A percentile compares a stretch with the other conserved stretches of the same genome.
Conservation (phyloP, 2,888 invertebrate genomes). For the Camptogramma bilineatum region DNA sequence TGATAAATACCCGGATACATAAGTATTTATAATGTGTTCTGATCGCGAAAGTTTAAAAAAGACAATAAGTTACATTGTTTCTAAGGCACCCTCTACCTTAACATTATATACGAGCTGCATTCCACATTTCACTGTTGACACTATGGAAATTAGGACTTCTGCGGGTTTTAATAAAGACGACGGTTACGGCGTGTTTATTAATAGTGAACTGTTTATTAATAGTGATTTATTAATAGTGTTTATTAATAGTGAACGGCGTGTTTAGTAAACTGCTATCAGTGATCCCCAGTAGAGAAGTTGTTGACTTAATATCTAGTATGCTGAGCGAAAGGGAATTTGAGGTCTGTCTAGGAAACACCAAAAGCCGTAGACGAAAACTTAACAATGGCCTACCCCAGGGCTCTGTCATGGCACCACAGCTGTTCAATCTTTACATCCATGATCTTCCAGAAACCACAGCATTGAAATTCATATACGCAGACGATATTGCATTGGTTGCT, state of each 20-base stretch:
- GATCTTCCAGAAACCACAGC: not conserved
- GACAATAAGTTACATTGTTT: not conserved
- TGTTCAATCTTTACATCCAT: no score
- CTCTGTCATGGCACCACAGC: no score
- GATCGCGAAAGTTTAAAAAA: no score
- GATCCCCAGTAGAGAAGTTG: constrained; percentile 1
- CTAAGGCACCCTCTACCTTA: constrained; percentile 27
- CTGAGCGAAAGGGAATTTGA: constrained; percentile 8
- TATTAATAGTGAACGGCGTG: no score
- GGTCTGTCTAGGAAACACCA: not conserved
- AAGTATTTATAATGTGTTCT: no score
- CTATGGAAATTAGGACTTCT: constrained; percentile 70
- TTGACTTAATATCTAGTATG: constrained; percentile 5
- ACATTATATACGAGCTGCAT: constrained; percentile 59
- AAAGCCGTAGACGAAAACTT: no score
- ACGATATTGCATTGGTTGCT: constrained; percentile 6
- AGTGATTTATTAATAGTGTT: no score
- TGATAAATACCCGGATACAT: no score
- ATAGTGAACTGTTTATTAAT: no score
- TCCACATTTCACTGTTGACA: constrained; percentile 71
- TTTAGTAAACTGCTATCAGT: not conserved
- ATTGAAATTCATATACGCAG: constrained; percentile 6
- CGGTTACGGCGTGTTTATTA: constrained; percentile 56
- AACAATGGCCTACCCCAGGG: no score
- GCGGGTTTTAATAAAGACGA: constrained; percentile 66